Evolutionary conservation across 2,888 invertebrate species (phyloP).

Genomic region (Cephus pygmeus): DNA sequence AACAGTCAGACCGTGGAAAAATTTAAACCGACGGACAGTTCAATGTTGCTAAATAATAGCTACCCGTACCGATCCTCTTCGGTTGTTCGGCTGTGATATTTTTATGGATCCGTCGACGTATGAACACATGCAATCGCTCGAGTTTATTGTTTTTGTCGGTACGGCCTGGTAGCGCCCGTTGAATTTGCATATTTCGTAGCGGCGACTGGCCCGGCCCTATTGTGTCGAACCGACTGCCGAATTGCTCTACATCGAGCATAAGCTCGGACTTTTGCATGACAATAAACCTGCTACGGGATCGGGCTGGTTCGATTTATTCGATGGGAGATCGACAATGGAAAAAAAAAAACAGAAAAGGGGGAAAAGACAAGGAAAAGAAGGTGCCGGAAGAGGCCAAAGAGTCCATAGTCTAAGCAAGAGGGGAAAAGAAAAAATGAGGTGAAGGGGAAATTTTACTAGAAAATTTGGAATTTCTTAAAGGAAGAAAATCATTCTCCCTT

Average conservation of each 20-base stretch:
- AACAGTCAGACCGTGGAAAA: constrained; percentile 32
- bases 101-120: constrained; percentile 59
- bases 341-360: not conserved
- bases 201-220: constrained; percentile 37
- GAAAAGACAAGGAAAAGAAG: not conserved
- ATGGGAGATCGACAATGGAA: constrained; percentile 16
- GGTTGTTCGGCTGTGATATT: constrained; percentile 40
- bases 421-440: too few relatives aligned
- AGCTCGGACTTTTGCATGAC: constrained; percentile 61
- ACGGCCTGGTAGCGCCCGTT: constrained; percentile 40
- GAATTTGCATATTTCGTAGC: constrained; percentile 60
- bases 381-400: not conserved
- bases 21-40: constrained; percentile 37
- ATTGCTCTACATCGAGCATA: constrained; percentile 59
- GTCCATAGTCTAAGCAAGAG: not conserved
- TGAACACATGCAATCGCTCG: constrained; percentile 60
- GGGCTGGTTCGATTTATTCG: constrained; percentile 45
- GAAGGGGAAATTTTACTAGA: not conserved
- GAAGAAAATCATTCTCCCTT: not conserved
- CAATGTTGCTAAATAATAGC: constrained; percentile 47
- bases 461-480: not conserved
- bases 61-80: constrained; percentile 20
- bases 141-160: constrained; percentile 61
- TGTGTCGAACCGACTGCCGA: constrained; percentile 59
- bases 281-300: constrained; percentile 52